phyloP scores from a whole-genome alignment of 2,113 vertebrate species.

The Zosterops lateralis region DNA sequence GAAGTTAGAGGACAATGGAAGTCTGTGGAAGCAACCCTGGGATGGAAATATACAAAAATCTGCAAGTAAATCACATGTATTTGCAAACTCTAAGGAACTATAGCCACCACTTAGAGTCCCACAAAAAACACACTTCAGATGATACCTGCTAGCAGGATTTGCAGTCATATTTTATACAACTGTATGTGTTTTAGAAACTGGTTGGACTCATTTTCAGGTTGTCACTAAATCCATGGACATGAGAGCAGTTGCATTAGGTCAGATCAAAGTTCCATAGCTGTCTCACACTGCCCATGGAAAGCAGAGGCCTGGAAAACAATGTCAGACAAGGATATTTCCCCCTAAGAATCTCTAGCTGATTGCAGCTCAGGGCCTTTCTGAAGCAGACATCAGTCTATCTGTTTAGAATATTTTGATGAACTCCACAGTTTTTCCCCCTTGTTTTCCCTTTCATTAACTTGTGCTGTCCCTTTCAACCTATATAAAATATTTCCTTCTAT shows the following conservation, averaged over 20 bases:
- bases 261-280: background rate
- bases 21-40: background rate
- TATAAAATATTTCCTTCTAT: background rate
- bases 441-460: background rate
- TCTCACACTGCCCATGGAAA: background rate
- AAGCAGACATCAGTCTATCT: background rate
- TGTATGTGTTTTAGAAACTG: background rate
- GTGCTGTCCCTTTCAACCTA: background rate
- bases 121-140: background rate
- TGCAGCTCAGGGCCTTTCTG: background rate
- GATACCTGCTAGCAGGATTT: background rate
- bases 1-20: background rate
- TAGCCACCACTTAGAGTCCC: background rate
- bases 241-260: background rate
- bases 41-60: background rate
- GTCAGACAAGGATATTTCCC: background rate
- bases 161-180: background rate
- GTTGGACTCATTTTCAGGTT: background rate
- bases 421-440: rapidly evolving
- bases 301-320: background rate
- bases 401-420: background rate
- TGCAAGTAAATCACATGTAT: background rate
- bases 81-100: background rate
- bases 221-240: background rate
- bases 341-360: background rate